phyloP scores from a whole-genome alignment of 2,797 vertebrate genomes.

The Eutrigla gurnardus region DNA sequence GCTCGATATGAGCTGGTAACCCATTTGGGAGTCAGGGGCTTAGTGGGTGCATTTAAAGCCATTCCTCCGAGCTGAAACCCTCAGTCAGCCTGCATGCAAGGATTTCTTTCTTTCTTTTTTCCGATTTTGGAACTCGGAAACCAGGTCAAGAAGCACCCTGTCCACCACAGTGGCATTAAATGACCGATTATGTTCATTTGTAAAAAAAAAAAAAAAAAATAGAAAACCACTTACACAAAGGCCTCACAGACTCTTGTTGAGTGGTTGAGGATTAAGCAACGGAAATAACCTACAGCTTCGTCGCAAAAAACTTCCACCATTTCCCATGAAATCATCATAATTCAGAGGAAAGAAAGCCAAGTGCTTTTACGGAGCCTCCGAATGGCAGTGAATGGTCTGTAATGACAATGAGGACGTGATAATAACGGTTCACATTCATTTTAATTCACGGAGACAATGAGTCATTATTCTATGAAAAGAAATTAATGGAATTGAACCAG shows the following conservation, averaged over 20 bases:
- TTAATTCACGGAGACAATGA: constrained; percentile 74
- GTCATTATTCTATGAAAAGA: constrained; percentile 74
- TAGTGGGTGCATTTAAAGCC: constrained; percentile 60
- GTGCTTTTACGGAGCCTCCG: constrained; percentile 60
- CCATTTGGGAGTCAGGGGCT: constrained; percentile 59
- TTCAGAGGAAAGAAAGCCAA: constrained; percentile 56
- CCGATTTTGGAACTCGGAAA: constrained; percentile 51
- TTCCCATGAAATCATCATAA: constrained; percentile 61
- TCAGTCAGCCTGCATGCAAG: constrained; percentile 26
- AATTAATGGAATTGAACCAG: constrained; percentile 76
- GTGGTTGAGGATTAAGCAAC: constrained; percentile 49
- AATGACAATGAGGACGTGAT: constrained; percentile 70
- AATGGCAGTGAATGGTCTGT: constrained; percentile 64
- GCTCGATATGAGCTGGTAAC: constrained; percentile 58
- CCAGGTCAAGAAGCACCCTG: constrained; percentile 51
- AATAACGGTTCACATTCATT: constrained; percentile 67
- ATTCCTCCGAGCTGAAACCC: constrained; percentile 47
- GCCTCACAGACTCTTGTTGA: constrained; percentile 19
- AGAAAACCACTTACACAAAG: neutral
- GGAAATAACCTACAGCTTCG: constrained; percentile 43
- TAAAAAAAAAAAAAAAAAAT: neutral
- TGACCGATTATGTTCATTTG: constrained; percentile 54
- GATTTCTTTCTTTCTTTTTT: constrained; percentile 22
- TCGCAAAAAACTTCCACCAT: constrained; percentile 56
- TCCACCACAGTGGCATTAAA: constrained; percentile 43